phyloP scores from a whole-genome alignment of 2,888 invertebrate species.

The Xestia c-nigrum region DNA sequence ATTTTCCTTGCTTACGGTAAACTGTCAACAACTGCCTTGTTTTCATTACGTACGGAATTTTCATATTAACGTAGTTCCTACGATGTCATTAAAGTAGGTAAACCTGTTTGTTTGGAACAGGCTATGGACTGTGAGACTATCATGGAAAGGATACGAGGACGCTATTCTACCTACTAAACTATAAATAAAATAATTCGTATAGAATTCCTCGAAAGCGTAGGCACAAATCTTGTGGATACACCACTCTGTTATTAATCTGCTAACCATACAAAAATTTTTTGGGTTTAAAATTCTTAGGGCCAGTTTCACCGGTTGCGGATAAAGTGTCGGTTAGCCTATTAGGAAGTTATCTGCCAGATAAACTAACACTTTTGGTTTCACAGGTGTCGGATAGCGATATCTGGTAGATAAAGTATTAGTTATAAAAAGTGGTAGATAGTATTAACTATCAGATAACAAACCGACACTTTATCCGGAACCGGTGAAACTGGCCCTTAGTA shows the following conservation, averaged over 20 bases:
- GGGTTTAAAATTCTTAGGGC: not conserved
- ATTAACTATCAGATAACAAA: no score
- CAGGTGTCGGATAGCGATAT: no score
- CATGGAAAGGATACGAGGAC: not conserved
- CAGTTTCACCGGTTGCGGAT: no score
- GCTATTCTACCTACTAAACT: not conserved
- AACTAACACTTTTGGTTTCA: no score
- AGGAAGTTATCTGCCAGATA: no score
- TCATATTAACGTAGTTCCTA: not conserved
- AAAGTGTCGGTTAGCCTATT: no score
- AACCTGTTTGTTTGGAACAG: constrained; percentile 4
- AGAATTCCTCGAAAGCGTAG: not conserved
- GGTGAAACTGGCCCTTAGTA: no score
- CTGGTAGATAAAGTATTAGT: no score
- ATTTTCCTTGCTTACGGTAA: not conserved
- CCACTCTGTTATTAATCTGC: not conserved
- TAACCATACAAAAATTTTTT: not conserved
- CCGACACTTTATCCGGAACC: no score
- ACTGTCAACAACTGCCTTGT: not conserved
- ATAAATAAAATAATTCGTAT: not conserved
- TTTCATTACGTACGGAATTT: not conserved
- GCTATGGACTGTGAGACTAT: not conserved
- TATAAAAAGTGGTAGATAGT: no score
- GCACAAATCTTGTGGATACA: not conserved
- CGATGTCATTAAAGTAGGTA: constrained; percentile 13